Evolutionary conservation across 1,140 invertebrate species (phyloP).

Genomic region (Zaprionus tsacasi): DNA sequence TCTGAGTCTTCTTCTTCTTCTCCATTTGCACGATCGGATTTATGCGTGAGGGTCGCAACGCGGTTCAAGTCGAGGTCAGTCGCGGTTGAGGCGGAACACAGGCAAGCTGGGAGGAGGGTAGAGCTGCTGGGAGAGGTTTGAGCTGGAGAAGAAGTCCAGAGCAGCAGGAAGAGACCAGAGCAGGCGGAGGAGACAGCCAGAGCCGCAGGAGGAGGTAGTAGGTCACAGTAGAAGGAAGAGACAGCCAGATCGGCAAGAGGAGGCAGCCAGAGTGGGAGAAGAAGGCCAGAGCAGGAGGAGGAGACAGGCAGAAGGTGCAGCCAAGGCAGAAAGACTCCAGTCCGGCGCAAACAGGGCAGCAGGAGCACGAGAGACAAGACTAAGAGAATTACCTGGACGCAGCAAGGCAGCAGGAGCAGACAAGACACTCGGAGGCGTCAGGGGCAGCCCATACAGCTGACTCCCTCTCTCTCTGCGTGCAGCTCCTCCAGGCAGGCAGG

Average conservation of each 20-base stretch:
- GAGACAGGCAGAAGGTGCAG: not conserved
- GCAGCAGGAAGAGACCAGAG: not conserved
- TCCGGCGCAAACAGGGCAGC: not conserved
- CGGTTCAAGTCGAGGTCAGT: conserved; percentile 41
- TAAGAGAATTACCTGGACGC: too few relatives aligned
- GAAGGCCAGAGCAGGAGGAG: not conserved
- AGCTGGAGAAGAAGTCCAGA: too few relatives aligned
- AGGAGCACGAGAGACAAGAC: not conserved
- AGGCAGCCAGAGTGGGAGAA: not conserved
- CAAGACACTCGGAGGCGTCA: not conserved
- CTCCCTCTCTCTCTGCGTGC: not conserved
- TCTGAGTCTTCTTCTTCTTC: not conserved
- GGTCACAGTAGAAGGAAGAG: too few relatives aligned
- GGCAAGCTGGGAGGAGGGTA: conserved; percentile 56
- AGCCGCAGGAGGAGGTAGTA: too few relatives aligned
- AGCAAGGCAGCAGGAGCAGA: not conserved
- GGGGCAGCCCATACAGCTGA: too few relatives aligned
- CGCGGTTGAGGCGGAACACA: conserved; percentile 13
- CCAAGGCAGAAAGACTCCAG: conserved; percentile 27
- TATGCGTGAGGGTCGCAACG: conserved; percentile 66
- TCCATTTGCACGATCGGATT: conserved; percentile 58
- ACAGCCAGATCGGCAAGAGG: too few relatives aligned
- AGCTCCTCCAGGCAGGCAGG: conserved; percentile 19
- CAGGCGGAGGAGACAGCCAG: not conserved
- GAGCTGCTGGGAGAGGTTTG: conserved; percentile 29